Conservation (phyloP, 2,888 invertebrate genomes). For the Mythimna vitellina region DNA sequence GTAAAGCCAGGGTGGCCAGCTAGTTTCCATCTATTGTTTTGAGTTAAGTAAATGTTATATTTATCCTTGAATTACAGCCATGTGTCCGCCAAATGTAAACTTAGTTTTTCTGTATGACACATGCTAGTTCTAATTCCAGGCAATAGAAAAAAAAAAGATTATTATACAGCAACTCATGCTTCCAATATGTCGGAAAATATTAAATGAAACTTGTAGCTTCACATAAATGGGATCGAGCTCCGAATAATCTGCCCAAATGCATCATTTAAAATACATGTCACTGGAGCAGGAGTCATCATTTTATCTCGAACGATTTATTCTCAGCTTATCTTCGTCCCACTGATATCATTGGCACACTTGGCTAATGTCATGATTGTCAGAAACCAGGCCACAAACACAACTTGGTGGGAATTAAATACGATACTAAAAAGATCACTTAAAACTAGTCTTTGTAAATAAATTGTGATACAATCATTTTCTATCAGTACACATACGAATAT, state of each 20-base stretch:
- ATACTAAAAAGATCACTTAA: constrained; percentile 51
- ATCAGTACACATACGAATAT: constrained; percentile 8
- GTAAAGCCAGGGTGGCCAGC: too few relatives aligned
- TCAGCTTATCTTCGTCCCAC: constrained; percentile 35
- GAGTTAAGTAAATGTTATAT: too few relatives aligned
- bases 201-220: background rate
- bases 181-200: background rate
- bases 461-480: constrained; percentile 36
- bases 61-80: constrained; percentile 19
- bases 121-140: constrained; percentile 1
- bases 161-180: background rate
- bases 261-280: background rate
- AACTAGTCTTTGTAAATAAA: constrained; percentile 66
- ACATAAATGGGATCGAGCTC: too few relatives aligned
- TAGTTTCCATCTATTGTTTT: background rate
- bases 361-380: constrained; percentile 24
- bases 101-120: constrained; percentile 5
- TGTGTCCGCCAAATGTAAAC: constrained; percentile 49
- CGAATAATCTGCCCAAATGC: constrained; percentile 5
- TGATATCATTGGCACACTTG: constrained; percentile 44
- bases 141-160: background rate
- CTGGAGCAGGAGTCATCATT: constrained; percentile 24
- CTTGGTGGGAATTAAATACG: constrained; percentile 63
- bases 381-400: constrained; percentile 54
- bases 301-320: constrained; percentile 36